A percentile compares a stretch with the other conserved stretches of the same genome.
These are phyloP conservation scores for Lochmaea crataegi DNA, from an alignment of 2,888 invertebrate species.

Conservation along the genomic window DNA sequence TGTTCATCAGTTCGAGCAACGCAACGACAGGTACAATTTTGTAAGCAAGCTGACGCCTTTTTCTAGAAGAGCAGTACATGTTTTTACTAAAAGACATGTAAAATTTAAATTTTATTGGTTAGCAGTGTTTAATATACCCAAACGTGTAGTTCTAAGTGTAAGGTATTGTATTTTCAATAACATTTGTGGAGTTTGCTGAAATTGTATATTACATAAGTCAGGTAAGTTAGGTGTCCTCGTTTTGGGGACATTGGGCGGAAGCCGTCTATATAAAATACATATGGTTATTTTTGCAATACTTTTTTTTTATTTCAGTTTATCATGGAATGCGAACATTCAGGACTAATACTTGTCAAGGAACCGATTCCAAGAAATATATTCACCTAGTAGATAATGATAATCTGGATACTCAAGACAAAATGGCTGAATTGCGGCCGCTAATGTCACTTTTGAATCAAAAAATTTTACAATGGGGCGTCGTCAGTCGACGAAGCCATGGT, in stretches of 20 bases:
- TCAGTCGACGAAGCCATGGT: slow-evolving; percentile 46
- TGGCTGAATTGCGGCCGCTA: too few relatives aligned
- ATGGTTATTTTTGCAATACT: not conserved
- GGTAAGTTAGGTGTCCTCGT: not conserved
- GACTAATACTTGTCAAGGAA: slow-evolving; percentile 35
- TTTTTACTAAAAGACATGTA: too few relatives aligned
- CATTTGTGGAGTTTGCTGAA: not conserved
- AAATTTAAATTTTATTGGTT: not conserved
- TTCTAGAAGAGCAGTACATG: too few relatives aligned
- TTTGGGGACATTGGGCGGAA: not conserved
- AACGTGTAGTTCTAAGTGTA: not conserved
- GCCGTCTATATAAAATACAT: too few relatives aligned
- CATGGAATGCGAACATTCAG: not conserved
- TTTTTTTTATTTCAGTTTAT: slow-evolving; percentile 10
- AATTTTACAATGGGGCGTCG: slow-evolving; percentile 36
- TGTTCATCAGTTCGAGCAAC: too few relatives aligned
- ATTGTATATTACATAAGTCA: not conserved
- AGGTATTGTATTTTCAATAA: not conserved
- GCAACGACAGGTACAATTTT: too few relatives aligned
- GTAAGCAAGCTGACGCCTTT: too few relatives aligned
- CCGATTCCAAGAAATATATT: slow-evolving; percentile 45
- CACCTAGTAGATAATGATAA: slow-evolving; percentile 42
- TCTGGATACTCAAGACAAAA: slow-evolving; percentile 33
- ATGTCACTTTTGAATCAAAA: slow-evolving; percentile 43
- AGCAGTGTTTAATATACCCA: not conserved